phyloP scores from a whole-genome alignment of 2,113 vertebrate genomes.

The Phycodurus eques region DNA sequence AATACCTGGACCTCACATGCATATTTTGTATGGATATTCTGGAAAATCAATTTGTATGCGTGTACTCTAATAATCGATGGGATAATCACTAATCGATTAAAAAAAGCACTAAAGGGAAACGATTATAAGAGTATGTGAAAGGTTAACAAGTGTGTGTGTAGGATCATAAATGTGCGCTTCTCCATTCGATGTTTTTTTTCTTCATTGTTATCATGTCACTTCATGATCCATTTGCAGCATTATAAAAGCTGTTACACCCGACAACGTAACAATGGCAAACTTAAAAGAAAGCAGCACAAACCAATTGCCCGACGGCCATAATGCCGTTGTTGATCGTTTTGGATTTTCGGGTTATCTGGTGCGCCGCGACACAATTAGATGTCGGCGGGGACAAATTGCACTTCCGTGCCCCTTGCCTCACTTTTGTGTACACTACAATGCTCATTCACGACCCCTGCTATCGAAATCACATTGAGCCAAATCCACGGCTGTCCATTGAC shows the following conservation, averaged over 20 bases:
- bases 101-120: no score
- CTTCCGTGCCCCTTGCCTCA: constrained; percentile 33
- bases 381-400: constrained; percentile 30
- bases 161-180: not conserved
- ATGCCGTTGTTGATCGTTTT: not conserved
- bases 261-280: not conserved
- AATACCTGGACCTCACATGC: no score
- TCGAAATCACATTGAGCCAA: constrained; percentile 45
- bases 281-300: not conserved
- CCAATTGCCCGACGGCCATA: not conserved
- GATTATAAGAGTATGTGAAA: no score
- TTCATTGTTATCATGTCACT: constrained; percentile 14
- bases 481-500: constrained; percentile 32
- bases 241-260: not conserved
- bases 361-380: constrained; percentile 26
- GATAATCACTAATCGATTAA: no score
- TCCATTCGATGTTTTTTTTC: constrained; percentile 3
- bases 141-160: no score
- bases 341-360: constrained; percentile 22
- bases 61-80: no score
- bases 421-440: constrained; percentile 32
- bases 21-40: no score
- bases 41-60: no score
- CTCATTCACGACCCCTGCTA: constrained; percentile 46
- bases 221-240: not conserved